phyloP scores from a whole-genome alignment of 2,888 invertebrate genomes.

The Dyspetes luteomarginatus region DNA sequence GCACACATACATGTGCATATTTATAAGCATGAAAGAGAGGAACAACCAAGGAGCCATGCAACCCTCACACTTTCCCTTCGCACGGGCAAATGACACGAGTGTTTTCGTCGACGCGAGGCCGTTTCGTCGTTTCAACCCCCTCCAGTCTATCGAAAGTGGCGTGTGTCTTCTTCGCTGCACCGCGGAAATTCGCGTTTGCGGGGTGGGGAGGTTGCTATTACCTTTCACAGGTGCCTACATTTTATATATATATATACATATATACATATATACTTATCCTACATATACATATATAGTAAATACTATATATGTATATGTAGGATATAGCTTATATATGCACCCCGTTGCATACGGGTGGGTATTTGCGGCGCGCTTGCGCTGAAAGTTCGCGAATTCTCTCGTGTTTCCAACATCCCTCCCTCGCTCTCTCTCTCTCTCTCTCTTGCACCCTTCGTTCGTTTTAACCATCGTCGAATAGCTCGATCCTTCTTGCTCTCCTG shows the following conservation, averaged over 20 bases:
- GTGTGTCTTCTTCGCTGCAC: conserved; percentile 42
- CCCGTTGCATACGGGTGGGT: conserved; percentile 46
- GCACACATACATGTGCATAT: background rate
- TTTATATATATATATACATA: background rate
- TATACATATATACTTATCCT: background rate
- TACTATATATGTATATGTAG: background rate
- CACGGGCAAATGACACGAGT: background rate
- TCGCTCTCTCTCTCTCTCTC: conserved; percentile 14
- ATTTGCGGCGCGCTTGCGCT: conserved; percentile 64
- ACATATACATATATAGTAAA: background rate
- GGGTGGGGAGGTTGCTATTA: conserved; percentile 67
- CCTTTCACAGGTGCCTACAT: conserved; percentile 55
- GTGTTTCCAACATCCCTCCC: conserved; percentile 8
- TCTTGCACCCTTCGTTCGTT: background rate
- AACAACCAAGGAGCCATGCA: background rate
- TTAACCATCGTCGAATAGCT: background rate
- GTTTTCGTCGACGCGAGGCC: background rate
- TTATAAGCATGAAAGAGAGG: background rate
- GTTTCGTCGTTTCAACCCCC: background rate
- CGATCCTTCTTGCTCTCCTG: conserved; percentile 9
- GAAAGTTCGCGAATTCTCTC: conserved; percentile 49
- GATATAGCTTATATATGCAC: conserved; percentile 10
- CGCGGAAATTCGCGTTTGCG: conserved; percentile 71
- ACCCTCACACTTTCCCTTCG: background rate
- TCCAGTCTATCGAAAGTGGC: background rate